Conservation (phyloP, 1,140 invertebrate species). For the Carcinoscorpius rotundicauda region DNA sequence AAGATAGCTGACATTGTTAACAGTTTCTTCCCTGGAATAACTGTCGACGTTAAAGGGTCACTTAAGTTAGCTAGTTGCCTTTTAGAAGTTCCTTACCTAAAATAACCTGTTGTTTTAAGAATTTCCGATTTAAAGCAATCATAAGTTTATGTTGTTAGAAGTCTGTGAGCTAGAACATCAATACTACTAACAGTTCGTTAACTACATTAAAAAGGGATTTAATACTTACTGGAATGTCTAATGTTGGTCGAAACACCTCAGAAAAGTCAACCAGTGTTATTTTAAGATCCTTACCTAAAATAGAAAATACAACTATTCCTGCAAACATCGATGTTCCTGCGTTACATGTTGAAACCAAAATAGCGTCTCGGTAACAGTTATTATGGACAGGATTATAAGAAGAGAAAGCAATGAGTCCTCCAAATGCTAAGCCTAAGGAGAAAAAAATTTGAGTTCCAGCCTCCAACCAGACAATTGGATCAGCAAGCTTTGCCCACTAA, state of each 20-base stretch:
- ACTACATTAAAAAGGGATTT: no score
- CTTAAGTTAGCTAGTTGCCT: no score
- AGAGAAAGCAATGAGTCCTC: constrained; percentile 84
- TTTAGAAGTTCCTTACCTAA: no score
- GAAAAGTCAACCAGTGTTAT: background rate
- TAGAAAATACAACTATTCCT: constrained; percentile 93
- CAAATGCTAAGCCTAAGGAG: constrained; percentile 86
- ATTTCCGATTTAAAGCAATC: no score
- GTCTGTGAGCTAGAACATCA: no score
- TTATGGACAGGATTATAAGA: constrained; percentile 95
- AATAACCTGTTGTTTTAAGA: no score
- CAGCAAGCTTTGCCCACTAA: constrained; percentile 47
- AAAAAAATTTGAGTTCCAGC: constrained; percentile 97
- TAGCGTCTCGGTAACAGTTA: constrained; percentile 86
- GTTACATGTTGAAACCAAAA: constrained; percentile 87
- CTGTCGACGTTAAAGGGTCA: no score
- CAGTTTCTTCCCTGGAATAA: no score
- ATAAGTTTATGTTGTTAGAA: no score
- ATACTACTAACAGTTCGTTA: no score
- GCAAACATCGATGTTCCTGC: constrained; percentile 95
- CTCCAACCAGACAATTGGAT: constrained; percentile 90
- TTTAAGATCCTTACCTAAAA: constrained; percentile 54
- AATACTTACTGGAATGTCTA: background rate
- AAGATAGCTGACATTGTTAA: no score
- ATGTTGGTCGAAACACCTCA: background rate